Base-by-base conservation (phyloP, 2,113 vertebrate genomes). In the Oreochromis spilurus region DNA sequence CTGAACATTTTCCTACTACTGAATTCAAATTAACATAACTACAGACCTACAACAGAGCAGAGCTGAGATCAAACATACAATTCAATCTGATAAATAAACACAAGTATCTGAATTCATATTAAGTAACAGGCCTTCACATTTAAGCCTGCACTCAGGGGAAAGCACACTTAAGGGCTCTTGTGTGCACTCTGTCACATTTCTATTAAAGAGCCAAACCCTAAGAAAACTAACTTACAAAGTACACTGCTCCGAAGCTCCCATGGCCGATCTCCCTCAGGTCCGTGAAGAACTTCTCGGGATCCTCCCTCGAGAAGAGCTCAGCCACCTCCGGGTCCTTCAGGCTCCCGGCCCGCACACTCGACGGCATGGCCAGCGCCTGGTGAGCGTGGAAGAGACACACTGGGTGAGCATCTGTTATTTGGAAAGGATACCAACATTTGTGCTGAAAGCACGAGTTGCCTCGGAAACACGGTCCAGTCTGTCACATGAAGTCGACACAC, bases 281-380 rank as follows among this genome's bases (percentile, higher is more conserved):
- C 54, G 97, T 97, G 94, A 98, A 98, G 87, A 98, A 96, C 88
- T 98, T 98, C 93, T 98, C 97, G 1, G 98, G 97, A 90, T 98
- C 97, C 83, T 98, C 98, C 91, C 97, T 97, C 95, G 95, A 98
- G 95, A 98, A 98, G 67, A 98, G 97, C 91, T 98, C 98, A 62
- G 98, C 97, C 93, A 98, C 97, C 95, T 98, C 98, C 36, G 98
- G 97, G 95, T 98, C 98, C 96, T 98, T 98, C 96, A 98, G 96
- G 96, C 96, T 98, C 95, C 98, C 97, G 45, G 97, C 97, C 96
- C 97, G 96, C 94, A 96, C 97, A 96, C 96, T 98, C 92, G 97
- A 96, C 72, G 97, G 98, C 97, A 98, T 98, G 96, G 93, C 96
- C 97, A 97, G 96, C 94, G 96, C 97, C 94, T 96, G 92, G 88